Evolutionary conservation across 2,888 invertebrate species (phyloP), one percentile per base, ranked within the genome.

Genomic region (Byasa hedistus): DNA sequence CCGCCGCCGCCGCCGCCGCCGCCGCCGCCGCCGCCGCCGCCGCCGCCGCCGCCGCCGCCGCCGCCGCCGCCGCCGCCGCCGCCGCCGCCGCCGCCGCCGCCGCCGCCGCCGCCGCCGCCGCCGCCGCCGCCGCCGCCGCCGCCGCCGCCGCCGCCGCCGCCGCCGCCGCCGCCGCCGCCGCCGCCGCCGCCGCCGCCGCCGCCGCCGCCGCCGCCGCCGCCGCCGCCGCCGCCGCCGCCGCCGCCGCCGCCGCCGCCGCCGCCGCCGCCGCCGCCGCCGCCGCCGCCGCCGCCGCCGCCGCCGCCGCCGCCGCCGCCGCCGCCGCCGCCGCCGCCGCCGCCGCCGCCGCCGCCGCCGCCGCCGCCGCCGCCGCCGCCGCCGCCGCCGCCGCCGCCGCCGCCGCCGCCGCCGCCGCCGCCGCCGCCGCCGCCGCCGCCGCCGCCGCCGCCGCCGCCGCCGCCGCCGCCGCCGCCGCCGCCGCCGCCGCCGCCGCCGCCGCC

Each of bases 281-380:
- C 70, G 62, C 57, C 71, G 70, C 57, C 19, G 56, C 64, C 71
- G 68, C 71, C 69, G 61, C 64, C 69, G 59, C 73, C 58, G 44
- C 74, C 75, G 63, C 72, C 44, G 55, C 73, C 73, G 57, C 66
- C 62, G 8, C 70, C 62, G 61, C 73, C 64, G 24, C 72, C 68
- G n/a, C 62, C 73, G 64, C 74, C 76, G 61, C 72, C 79, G 65
- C 69, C 79, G 60, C 86, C 77, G 89, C 88, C 82, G 88, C 89
- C 77, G 10, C 68, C 73, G 36, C 67, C 73, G 48, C n/a, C n/a
- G 69, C 68, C 64, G 65, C 64, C 64, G 51, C 23, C 67, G 56
- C 12, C 64, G 55, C 52, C 15, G 3, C 71, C 73, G 22, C 68
- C 68, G 19, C 65, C 70, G 62, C 57, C 71, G 70, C 57, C 19